Base-by-base conservation (phyloP, 2,113 vertebrate species). In the Peromyscus leucopus region DNA sequence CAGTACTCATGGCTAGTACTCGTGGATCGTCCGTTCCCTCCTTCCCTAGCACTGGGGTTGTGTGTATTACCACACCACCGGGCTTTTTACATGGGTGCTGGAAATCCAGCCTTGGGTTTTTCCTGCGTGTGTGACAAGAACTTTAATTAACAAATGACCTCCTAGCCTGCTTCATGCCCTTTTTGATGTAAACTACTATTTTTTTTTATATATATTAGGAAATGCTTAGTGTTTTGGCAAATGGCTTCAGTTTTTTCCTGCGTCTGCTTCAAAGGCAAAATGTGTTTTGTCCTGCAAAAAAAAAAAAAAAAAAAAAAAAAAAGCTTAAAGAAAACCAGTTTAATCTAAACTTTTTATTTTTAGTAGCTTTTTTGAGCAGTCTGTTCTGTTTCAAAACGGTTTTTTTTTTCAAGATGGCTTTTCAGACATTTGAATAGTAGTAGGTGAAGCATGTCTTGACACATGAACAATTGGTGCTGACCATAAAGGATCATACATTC, bases 291-390 rank as follows among this genome's bases (percentile, higher is more conserved):
- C 63, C 26, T 88, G 31, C 78, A 11, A 55, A 80, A 55, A 95
- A 55, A 55, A 55, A 55, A 55, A 55, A 55, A 55, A 55, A 55
- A 55, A 55, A 55, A 10, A 42, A 42, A 42, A 42, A 42, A 42
- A 42, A 42, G 55, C 31, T 13, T 17, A 72, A 48, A 89, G 74
- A 8, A 96, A 55, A 76, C 93, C 82, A 89, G 92, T 95, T 96
- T 95, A 28, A 85, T 92, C 7, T 89, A 89, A 84, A 93, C 89
- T 78, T 85, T 87, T 87, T 96, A 42, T 88, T 79, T 91, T 96
- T 82, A 95, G 82, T 91, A 92, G 55, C 36, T 95, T 97, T 98
- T 95, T 39, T 78, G 59, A 95, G 82, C 36, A 89, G 65, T 94
- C 26, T 90, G 33, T 89, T 96, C n/a, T 94, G 1, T 88, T 97